Evolutionary conservation across 2,113 vertebrate species (phyloP).

Genomic region (Pholis gunnellus): DNA sequence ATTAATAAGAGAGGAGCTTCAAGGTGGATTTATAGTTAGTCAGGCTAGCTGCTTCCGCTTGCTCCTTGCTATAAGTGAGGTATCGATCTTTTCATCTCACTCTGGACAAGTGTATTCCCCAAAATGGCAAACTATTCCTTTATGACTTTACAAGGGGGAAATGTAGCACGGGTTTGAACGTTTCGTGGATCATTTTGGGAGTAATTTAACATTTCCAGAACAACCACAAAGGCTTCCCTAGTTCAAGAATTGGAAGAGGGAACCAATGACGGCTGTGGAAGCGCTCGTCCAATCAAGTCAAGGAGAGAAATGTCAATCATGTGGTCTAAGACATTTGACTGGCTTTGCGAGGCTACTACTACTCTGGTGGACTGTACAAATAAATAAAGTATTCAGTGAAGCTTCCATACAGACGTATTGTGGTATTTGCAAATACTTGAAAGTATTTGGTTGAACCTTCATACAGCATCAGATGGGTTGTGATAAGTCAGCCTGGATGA

Average conservation of each 20-base stretch:
- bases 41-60: background rate
- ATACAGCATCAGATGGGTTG: conserved; percentile 2
- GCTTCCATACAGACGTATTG: background rate
- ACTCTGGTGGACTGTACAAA: background rate
- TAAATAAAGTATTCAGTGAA: conserved; percentile 9
- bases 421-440: background rate
- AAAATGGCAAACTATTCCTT: background rate
- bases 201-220: background rate
- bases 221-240: background rate
- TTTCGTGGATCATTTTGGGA: background rate
- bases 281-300: background rate
- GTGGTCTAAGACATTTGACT: background rate
- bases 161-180: background rate
- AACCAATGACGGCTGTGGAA: background rate
- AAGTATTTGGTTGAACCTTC: conserved; percentile 25
- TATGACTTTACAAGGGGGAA: background rate
- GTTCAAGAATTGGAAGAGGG: background rate
- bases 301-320: background rate
- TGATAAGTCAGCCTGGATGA: conserved; percentile 4
- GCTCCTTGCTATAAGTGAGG: background rate
- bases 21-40: background rate
- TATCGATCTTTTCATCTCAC: background rate
- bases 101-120: background rate
- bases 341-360: conserved; percentile 19
- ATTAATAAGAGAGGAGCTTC: background rate